Percentiles rank a stretch among this genome's conserved stretches.
Evolutionary conservation across 2,888 invertebrate genomes (phyloP).

Genomic region (Ctenicera cuprea): DNA sequence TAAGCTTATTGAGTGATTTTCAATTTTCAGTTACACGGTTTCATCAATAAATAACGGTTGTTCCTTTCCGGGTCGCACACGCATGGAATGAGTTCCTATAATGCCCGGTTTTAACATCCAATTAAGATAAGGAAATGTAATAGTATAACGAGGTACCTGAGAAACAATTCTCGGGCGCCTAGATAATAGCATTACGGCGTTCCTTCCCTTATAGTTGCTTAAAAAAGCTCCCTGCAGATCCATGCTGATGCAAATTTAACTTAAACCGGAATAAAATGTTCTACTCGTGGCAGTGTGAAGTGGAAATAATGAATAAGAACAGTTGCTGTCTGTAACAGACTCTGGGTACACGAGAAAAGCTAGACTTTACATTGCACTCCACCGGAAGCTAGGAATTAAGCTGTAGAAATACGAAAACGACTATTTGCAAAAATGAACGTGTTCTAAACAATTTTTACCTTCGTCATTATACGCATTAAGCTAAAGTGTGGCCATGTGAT

Average conservation of each 20-base stretch:
- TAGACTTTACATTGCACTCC: constrained; percentile 1
- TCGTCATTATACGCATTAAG: too few species aligned
- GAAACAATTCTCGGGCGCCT: constrained; percentile 34
- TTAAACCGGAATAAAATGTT: constrained; percentile 39
- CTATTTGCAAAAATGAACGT: neutral
- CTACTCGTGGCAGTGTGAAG: constrained; percentile 37
- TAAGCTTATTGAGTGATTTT: constrained; percentile 38
- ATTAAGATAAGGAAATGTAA: constrained; percentile 37
- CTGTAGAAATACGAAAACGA: constrained; percentile 2
- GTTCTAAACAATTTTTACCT: too few species aligned
- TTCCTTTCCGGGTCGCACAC: neutral
- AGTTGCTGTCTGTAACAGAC: constrained; percentile 30
- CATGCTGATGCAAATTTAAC: constrained; percentile 42
- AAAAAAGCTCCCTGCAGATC: constrained; percentile 38
- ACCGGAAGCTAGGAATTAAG: constrained; percentile 12
- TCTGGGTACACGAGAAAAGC: constrained; percentile 6
- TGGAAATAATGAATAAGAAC: constrained; percentile 43
- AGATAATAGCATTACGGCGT: constrained; percentile 23
- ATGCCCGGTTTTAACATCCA: constrained; percentile 25
- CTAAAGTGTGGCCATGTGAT: too few species aligned
- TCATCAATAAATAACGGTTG: constrained; percentile 33
- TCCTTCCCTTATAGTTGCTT: constrained; percentile 22
- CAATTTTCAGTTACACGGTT: constrained; percentile 35
- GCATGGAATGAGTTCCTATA: constrained; percentile 1
- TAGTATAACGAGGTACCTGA: constrained; percentile 22